Base-by-base conservation (phyloP, 2,888 invertebrate species). In the Odontocerum albicorne region DNA sequence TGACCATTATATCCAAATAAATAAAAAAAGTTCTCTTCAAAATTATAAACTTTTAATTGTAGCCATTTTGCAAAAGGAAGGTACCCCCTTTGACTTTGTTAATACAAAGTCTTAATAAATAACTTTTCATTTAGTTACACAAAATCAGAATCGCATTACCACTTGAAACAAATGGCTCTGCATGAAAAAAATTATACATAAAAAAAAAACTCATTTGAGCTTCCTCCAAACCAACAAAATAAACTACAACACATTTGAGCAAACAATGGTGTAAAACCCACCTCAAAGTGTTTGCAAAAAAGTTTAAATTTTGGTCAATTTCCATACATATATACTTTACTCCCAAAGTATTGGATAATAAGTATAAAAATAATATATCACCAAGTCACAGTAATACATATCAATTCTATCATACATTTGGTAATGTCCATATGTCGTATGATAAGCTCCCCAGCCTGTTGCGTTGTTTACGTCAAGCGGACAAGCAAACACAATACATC, bases 371-470 rank as follows among this genome's bases (percentile, higher is more conserved):
- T 46, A 46, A 44, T 27, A 46, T 46, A 46, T 46, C 46, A 35
- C 46, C 46, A 46, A 35, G 46, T 46, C 46, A 46, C 46, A 46
- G 46, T 46, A 46, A 46, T 46, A 46, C 46, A 35, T 35, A 35
- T 46, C 35, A 35, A 46, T 33, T 32, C 35, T 46, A 21, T 21
- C 21, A 21, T 36, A 36, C 15, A 13, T 13, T 36, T 8, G 19
- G 19, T 16, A 43, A 43, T 22, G 21, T 16, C 21, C 43, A 43
- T 27, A 20, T 15, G 8, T 3, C 13, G 43, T 19, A 12, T 7
- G 39, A 20, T 19, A 27, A 27, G 27, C 10, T 27, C n/a, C n/a
- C n/a, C n/a, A n/a, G n/a, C n/a, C n/a, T n/a, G n/a, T n/a, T n/a
- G n/a, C n/a, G n/a, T n/a, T n/a, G n/a, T n/a, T n/a, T n/a, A n/a